These are phyloP conservation scores for Ochropacha duplaris DNA, from an alignment of 2,888 invertebrate species.

Conservation along the genomic window DNA sequence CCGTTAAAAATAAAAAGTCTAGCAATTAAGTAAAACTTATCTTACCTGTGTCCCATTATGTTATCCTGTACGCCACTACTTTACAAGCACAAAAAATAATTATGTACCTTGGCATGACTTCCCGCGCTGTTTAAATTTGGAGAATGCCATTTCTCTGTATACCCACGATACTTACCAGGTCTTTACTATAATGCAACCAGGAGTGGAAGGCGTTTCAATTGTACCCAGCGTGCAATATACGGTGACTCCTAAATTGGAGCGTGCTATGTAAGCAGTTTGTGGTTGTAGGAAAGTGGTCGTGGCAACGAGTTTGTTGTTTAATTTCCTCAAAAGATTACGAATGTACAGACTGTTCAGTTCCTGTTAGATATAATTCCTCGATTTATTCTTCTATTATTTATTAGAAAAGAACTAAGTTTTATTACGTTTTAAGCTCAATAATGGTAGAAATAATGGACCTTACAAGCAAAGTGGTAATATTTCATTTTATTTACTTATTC, in stretches of 20 bases:
- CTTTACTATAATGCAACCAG: conserved; percentile 35
- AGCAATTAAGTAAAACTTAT: conserved; percentile 5
- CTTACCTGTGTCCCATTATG: conserved; percentile 52
- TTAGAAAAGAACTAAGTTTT: neutral
- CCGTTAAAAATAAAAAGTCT: no score
- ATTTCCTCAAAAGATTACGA: conserved; percentile 52
- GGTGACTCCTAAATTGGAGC: conserved; percentile 39
- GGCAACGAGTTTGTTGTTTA: conserved; percentile 50
- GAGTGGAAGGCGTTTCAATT: conserved; percentile 25
- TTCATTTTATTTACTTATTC: neutral
- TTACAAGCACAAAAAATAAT: conserved; percentile 33
- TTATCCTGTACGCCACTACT: conserved; percentile 25
- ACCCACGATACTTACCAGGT: conserved; percentile 29
- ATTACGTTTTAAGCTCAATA: neutral
- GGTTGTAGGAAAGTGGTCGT: conserved; percentile 55
- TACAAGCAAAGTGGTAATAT: neutral
- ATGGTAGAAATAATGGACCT: neutral
- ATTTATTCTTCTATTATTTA: neutral
- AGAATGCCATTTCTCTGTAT: conserved; percentile 46
- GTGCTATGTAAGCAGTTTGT: conserved; percentile 48
- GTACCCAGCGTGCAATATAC: conserved; percentile 21
- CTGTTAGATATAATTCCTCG: neutral
- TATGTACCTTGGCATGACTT: conserved; percentile 45
- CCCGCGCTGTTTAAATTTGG: conserved; percentile 43
- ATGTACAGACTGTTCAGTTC: conserved; percentile 23